These are phyloP conservation scores for Pseudoips prasinana DNA, from an alignment of 2,888 invertebrate genomes.

Conservation along the genomic window DNA sequence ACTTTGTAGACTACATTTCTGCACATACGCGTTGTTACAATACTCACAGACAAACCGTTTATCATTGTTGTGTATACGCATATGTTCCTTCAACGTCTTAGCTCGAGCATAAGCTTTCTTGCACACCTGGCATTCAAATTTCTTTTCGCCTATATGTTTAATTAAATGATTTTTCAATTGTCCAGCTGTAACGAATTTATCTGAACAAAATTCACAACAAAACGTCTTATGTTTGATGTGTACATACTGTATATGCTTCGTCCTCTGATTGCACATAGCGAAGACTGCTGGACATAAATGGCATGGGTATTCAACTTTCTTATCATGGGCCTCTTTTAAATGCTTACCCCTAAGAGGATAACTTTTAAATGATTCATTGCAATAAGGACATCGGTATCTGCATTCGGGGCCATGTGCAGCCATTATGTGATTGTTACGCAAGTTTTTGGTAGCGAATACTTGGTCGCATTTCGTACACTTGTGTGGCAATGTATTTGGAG, in stretches of 20 bases:
- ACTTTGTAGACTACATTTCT: conserved; percentile 67
- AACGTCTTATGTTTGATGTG: conserved; percentile 58
- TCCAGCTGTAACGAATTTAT: conserved; percentile 52
- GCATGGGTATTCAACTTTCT: conserved; percentile 61
- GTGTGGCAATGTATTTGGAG: conserved; percentile 26
- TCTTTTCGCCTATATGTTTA: conserved; percentile 54
- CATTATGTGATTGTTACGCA: conserved; percentile 51
- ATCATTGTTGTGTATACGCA: conserved; percentile 68
- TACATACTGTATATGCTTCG: conserved; percentile 61
- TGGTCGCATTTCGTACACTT: conserved; percentile 59
- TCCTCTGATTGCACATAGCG: conserved; percentile 55
- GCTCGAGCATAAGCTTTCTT: conserved; percentile 61
- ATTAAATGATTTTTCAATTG: conserved; percentile 60
- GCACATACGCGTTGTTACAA: conserved; percentile 63
- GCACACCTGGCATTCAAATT: conserved; percentile 69
- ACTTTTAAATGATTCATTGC: conserved; percentile 57
- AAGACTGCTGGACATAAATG: conserved; percentile 62
- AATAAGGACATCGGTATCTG: conserved; percentile 54
- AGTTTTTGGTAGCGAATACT: conserved; percentile 44
- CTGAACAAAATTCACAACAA: conserved; percentile 52
- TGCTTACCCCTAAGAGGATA: conserved; percentile 55
- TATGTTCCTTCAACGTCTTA: conserved; percentile 60
- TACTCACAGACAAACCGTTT: conserved; percentile 67
- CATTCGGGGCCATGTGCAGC: conserved; percentile 45
- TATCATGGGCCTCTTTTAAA: conserved; percentile 51